A percentile compares a stretch with the other conserved stretches of the same genome.
Conservation (phyloP, 2,888 invertebrate genomes). For the Protophormia terraenovae region DNA sequence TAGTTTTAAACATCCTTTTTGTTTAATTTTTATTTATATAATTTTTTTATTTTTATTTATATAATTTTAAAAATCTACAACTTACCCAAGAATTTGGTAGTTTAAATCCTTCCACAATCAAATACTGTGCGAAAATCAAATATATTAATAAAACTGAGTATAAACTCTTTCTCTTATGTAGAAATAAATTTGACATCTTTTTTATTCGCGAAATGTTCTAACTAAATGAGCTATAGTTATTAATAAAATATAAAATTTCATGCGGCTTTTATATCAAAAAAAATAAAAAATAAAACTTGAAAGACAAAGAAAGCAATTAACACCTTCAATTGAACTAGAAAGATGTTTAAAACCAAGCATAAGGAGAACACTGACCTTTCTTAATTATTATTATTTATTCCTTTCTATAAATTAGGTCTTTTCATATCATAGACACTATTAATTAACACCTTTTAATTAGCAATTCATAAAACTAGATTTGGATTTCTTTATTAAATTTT, state of each 20-base stretch:
- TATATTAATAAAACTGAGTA: neutral
- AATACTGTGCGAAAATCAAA: neutral
- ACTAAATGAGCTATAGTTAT: too few relatives aligned
- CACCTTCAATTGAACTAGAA: neutral
- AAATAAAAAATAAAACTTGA: too few relatives aligned
- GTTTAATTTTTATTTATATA: too few relatives aligned
- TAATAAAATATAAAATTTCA: neutral
- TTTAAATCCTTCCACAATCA: neutral
- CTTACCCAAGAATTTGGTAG: slow-evolving; percentile 13
- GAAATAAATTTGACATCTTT: slow-evolving; percentile 19
- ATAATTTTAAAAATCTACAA: too few relatives aligned
- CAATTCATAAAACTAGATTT: neutral
- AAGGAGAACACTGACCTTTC: neutral
- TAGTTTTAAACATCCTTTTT: too few relatives aligned
- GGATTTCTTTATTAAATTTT: neutral
- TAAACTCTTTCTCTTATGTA: neutral
- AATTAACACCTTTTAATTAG: too few relatives aligned
- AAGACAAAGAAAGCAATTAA: too few relatives aligned
- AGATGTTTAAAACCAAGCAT: neutral
- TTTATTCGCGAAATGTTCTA: too few relatives aligned
- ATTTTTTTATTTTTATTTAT: too few relatives aligned
- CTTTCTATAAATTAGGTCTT: too few relatives aligned
- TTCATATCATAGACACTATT: too few relatives aligned
- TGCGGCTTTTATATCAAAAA: neutral
- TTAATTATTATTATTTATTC: too few relatives aligned